Conservation (phyloP, 2,797 vertebrate genomes). For the Spheniscus humboldti region DNA sequence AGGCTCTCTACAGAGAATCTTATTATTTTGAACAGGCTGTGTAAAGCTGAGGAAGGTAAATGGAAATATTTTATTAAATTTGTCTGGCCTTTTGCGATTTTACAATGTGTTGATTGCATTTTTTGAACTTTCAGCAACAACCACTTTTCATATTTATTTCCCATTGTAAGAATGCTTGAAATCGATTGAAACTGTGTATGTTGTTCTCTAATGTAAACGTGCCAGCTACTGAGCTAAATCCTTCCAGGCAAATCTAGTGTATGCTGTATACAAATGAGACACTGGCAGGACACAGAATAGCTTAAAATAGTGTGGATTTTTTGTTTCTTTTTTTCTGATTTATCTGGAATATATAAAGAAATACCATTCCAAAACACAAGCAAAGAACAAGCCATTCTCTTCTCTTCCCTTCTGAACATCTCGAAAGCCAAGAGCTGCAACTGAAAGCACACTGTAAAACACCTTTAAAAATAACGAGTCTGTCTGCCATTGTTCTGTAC, state of each 20-base stretch:
- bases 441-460: constrained; percentile 10
- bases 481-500: background rate
- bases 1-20: constrained; percentile 18
- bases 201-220: constrained; percentile 27
- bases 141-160: constrained; percentile 42
- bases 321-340: background rate
- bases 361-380: constrained; percentile 2
- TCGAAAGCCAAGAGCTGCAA: background rate
- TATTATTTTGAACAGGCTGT: constrained; percentile 41
- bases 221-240: constrained; percentile 56
- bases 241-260: constrained; percentile 28
- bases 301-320: background rate
- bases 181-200: constrained; percentile 15
- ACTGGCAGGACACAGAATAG: constrained; percentile 4
- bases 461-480: background rate
- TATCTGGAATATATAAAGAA: background rate
- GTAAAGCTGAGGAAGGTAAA: constrained; percentile 47
- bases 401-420: background rate
- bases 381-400: background rate
- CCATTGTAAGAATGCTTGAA: constrained; percentile 19
- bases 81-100: constrained; percentile 53
- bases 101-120: constrained; percentile 30
- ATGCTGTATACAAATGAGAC: constrained; percentile 23
- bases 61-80: constrained; percentile 65
- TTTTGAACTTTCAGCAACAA: constrained; percentile 15